A percentile compares a stretch with the other conserved stretches of the same genome.
phyloP scores from a whole-genome alignment of 1,140 invertebrate species.

The Aradophagus sp. region DNA sequence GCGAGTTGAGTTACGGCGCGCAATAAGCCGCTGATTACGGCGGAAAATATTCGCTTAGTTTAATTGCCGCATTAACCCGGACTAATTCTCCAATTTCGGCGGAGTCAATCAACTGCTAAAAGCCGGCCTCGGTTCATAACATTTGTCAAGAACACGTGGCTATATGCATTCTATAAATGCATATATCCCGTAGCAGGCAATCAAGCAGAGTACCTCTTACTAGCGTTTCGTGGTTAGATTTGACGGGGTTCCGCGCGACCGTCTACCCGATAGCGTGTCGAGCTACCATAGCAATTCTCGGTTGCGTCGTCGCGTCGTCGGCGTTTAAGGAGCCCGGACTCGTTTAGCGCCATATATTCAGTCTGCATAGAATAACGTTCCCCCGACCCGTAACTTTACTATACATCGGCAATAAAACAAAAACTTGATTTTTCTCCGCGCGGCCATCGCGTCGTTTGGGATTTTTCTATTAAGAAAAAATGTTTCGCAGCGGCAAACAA shows the following conservation, averaged over 20 bases:
- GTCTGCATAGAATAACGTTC: constrained; percentile 38
- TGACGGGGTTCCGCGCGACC: constrained; percentile 60
- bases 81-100: constrained; percentile 31
- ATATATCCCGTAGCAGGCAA: constrained; percentile 59
- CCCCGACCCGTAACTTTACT: constrained; percentile 14
- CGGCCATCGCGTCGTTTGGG: too few species aligned
- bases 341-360: constrained; percentile 38
- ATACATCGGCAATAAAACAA: constrained; percentile 14
- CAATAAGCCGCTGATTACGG: constrained; percentile 1
- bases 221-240: constrained; percentile 66
- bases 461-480: too few species aligned
- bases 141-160: constrained; percentile 48
- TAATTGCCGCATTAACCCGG: constrained; percentile 14
- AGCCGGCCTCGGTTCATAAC: constrained; percentile 44
- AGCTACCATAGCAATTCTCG: constrained; percentile 60
- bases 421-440: constrained; percentile 11
- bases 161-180: constrained; percentile 53
- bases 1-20: too few species aligned
- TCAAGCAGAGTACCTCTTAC: constrained; percentile 66
- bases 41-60: constrained; percentile 14
- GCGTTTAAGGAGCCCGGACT: constrained; percentile 47
- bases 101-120: constrained; percentile 48
- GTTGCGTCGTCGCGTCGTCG: constrained; percentile 58
- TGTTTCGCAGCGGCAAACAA: too few species aligned
- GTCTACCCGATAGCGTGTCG: constrained; percentile 59